Evolutionary conservation across 2,113 vertebrate genomes (phyloP).

Genomic region (Odontesthes bonariensis): DNA sequence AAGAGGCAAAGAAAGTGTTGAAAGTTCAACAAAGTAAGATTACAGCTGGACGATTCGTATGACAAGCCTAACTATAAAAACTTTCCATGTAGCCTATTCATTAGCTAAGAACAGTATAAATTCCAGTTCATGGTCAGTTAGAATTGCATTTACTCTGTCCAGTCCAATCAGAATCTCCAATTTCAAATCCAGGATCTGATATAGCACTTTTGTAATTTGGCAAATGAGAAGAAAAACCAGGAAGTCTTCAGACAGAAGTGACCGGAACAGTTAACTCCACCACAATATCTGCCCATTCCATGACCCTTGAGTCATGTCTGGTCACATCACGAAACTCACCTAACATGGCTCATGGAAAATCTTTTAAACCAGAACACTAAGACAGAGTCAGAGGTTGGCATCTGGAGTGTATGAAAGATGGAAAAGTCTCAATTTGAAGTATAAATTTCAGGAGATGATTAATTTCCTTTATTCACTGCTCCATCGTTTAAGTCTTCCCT

Average conservation of each 20-base stretch:
- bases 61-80: not conserved
- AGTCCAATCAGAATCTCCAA: not conserved
- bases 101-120: too few relatives aligned
- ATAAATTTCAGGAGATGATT: not conserved
- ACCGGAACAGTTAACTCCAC: too few relatives aligned
- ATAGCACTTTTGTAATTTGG: not conserved
- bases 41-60: not conserved
- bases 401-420: constrained; percentile 33
- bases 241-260: too few relatives aligned
- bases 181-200: not conserved
- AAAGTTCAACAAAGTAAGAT: too few relatives aligned
- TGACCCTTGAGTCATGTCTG: constrained; percentile 49
- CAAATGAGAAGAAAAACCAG: not conserved
- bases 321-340: constrained; percentile 37
- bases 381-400: constrained; percentile 28
- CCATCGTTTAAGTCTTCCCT: too few relatives aligned
- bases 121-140: too few relatives aligned
- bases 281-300: constrained; percentile 9
- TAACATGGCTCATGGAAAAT: constrained; percentile 56
- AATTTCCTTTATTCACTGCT: too few relatives aligned
- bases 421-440: not conserved
- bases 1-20: too few relatives aligned
- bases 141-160: too few relatives aligned
- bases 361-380: constrained; percentile 53
- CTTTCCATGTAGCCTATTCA: not conserved